Evolutionary conservation across 1,140 invertebrate genomes (phyloP).

Genomic region (Paraescarpia echinospica): DNA sequence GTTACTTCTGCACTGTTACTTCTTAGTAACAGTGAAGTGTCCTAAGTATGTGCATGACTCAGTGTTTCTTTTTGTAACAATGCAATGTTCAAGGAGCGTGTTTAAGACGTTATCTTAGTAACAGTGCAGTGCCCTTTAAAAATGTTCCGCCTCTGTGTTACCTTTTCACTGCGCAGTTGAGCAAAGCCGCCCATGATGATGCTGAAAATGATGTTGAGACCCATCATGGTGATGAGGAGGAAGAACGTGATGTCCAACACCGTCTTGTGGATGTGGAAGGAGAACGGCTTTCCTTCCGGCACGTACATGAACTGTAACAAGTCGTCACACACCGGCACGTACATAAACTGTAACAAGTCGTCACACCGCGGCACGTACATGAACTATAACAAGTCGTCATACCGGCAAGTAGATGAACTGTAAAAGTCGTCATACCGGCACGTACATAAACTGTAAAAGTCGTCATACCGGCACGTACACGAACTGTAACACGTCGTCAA

Average conservation of each 20-base stretch:
- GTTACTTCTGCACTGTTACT: background rate
- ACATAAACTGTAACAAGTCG: background rate
- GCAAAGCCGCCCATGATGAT: constrained; percentile 4
- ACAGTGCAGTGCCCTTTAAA: background rate
- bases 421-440: background rate
- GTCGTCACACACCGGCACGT: background rate
- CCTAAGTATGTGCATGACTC: background rate
- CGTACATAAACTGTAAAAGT: background rate
- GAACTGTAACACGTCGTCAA: no score
- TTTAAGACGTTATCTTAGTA: background rate
- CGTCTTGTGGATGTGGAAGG: background rate
- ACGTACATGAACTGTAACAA: background rate
- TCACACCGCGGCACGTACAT: background rate
- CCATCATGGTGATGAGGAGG: constrained; percentile 21
- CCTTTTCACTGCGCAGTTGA: background rate
- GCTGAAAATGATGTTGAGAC: constrained; percentile 25
- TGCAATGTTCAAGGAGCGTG: background rate
- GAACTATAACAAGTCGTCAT: background rate
- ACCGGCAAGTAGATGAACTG: background rate
- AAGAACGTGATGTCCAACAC: constrained; percentile 18
- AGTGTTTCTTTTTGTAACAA: background rate
- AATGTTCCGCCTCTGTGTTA: background rate
- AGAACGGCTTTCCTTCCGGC: background rate
- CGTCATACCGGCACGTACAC: background rate
- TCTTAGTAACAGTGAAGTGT: background rate